phyloP scores from a whole-genome alignment of 2,797 vertebrate genomes.

The Pseudocheirus occidentalis region DNA sequence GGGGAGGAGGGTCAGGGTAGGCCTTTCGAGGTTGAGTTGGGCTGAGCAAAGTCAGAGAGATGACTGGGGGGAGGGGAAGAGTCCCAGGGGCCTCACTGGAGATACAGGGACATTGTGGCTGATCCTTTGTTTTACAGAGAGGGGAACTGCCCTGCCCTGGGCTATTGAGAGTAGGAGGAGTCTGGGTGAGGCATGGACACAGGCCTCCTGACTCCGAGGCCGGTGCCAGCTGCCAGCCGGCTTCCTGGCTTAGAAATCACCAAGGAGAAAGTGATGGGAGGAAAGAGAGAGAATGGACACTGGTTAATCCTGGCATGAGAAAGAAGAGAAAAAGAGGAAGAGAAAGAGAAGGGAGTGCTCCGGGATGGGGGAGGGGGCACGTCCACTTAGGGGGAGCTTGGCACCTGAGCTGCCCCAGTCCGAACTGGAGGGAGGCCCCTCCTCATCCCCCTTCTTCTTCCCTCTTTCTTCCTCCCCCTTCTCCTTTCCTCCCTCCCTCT shows the following conservation, averaged over 20 bases:
- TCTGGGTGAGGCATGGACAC: neutral
- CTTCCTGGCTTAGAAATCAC: neutral
- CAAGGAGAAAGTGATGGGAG: neutral
- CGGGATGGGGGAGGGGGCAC: neutral
- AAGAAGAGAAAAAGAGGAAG: neutral
- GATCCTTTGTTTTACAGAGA: neutral
- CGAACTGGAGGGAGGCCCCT: neutral
- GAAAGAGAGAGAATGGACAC: neutral
- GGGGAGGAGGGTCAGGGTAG: neutral
- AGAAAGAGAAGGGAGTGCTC: neutral
- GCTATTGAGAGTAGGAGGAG: neutral
- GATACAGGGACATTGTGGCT: too few species aligned
- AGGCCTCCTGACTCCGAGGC: neutral
- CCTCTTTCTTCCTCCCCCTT: neutral
- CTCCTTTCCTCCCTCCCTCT: neutral
- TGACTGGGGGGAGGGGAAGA: neutral
- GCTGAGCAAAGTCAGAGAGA: too few species aligned
- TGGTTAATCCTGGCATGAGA: neutral
- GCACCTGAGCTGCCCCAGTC: too few species aligned
- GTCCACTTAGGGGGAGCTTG: too few species aligned
- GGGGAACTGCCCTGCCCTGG: neutral
- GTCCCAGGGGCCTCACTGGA: neutral
- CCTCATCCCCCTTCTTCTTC: neutral
- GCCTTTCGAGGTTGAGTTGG: too few species aligned
- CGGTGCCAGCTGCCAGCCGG: rapidly evolving